A percentile compares a stretch with the other conserved stretches of the same genome.
phyloP scores from a whole-genome alignment of 2,797 vertebrate genomes.

The Cyprinodon diabolis region DNA sequence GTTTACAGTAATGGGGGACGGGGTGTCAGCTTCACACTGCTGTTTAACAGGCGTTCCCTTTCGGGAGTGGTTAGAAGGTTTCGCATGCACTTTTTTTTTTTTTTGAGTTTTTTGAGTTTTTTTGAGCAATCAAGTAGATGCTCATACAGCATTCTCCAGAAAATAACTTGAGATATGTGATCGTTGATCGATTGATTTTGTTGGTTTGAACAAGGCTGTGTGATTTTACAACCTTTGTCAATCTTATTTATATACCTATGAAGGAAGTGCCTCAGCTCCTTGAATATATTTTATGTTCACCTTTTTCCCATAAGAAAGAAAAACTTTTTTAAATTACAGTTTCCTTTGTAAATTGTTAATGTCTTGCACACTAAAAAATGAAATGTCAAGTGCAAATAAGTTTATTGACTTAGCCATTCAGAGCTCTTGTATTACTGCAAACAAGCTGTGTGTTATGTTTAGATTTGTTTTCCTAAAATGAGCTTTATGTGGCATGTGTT shows the following conservation, averaged over 20 bases:
- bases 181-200: neutral
- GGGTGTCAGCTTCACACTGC: no score
- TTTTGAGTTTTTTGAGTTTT: no score
- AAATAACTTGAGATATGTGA: no score
- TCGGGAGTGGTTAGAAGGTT: no score
- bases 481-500: constrained; percentile 28
- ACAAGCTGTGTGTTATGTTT: constrained; percentile 14
- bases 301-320: constrained; percentile 7
- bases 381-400: constrained; percentile 14
- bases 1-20: no score
- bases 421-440: constrained; percentile 29
- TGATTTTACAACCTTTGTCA: neutral
- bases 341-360: neutral
- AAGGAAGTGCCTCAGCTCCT: constrained; percentile 10
- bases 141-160: no score
- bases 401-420: constrained; percentile 32
- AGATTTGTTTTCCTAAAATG: constrained; percentile 33
- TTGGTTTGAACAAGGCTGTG: neutral
- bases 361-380: constrained; percentile 9
- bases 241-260: constrained; percentile 2
- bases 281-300: neutral
- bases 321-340: constrained; percentile 4
- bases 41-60: no score
- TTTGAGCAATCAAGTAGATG: no score
- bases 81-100: no score